Conservation (phyloP, 53 echinoderm and acorn worm genomes). For the Paracentrotus lividus region DNA sequence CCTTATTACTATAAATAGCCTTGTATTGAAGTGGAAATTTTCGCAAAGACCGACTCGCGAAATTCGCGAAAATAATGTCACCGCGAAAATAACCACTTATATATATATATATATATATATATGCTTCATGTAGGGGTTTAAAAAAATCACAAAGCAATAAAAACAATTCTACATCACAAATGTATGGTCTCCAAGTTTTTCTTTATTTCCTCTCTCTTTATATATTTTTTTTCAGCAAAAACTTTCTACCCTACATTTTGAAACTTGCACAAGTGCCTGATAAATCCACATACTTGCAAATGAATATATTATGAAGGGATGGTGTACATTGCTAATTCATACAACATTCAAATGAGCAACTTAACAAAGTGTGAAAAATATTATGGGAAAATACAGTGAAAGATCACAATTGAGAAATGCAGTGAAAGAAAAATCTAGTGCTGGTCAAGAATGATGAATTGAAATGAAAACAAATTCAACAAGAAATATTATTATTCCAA, state of each 20-base stretch:
- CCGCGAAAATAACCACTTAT: too few relatives aligned
- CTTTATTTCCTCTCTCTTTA: slow-evolving; percentile 1
- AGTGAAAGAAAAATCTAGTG: too few relatives aligned
- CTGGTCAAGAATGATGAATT: too few relatives aligned
- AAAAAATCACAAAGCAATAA: too few relatives aligned
- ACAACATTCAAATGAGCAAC: not conserved
- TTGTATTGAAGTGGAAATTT: too few relatives aligned
- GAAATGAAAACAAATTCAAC: too few relatives aligned
- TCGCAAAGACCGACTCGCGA: too few relatives aligned
- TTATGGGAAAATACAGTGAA: not conserved
- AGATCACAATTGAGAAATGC: not conserved
- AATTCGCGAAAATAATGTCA: too few relatives aligned
- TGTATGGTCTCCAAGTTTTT: slow-evolving; percentile 43
- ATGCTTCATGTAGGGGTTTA: too few relatives aligned
- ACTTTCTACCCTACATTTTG: not conserved
- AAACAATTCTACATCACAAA: not conserved
- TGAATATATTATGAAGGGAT: not conserved
- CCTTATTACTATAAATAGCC: too few relatives aligned
- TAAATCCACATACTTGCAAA: not conserved
- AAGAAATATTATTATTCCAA: too few relatives aligned
- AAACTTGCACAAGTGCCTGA: not conserved
- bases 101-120: too few relatives aligned
- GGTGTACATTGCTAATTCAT: not conserved
- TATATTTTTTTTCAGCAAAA: not conserved
- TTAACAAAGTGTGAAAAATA: not conserved